Conservation (phyloP, 1,140 invertebrate species). For the Bombus confusus region DNA sequence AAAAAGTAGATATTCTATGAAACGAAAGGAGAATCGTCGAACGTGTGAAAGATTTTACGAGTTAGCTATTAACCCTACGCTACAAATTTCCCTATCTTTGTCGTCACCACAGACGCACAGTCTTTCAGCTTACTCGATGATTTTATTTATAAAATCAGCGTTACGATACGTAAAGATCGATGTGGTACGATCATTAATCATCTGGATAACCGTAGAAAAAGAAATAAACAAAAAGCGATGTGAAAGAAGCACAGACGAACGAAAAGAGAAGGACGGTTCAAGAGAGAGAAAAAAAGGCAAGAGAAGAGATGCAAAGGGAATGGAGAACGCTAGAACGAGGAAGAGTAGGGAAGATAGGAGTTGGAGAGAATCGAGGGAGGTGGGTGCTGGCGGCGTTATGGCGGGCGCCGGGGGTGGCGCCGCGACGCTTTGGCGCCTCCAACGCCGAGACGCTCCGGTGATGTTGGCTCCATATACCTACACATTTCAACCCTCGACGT, state of each 20-base stretch:
- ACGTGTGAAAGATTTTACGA: too few species aligned
- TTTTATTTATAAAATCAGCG: neutral
- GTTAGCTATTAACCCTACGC: too few species aligned
- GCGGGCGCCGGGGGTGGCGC: constrained; percentile 81
- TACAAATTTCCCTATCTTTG: too few species aligned
- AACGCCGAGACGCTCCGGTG: constrained; percentile 76
- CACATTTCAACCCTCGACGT: constrained; percentile 51
- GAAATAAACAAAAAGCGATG: neutral
- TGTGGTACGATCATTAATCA: neutral
- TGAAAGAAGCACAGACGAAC: neutral
- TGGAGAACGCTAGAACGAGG: constrained; percentile 13
- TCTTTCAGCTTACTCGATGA: neutral
- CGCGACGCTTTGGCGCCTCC: constrained; percentile 81
- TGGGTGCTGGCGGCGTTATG: constrained; percentile 74
- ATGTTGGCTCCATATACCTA: constrained; percentile 74
- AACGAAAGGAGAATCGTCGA: too few species aligned
- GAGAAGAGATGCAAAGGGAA: constrained; percentile 27
- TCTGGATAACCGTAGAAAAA: neutral
- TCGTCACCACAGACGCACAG: neutral
- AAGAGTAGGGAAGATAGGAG: constrained; percentile 45
- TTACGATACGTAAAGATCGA: neutral
- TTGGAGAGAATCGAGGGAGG: constrained; percentile 40
- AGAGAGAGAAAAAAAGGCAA: neutral
- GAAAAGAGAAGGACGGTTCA: constrained; percentile 11
- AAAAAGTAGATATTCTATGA: neutral